Conservation (phyloP, 2,797 vertebrate species). For the Oophaga sylvatica region DNA sequence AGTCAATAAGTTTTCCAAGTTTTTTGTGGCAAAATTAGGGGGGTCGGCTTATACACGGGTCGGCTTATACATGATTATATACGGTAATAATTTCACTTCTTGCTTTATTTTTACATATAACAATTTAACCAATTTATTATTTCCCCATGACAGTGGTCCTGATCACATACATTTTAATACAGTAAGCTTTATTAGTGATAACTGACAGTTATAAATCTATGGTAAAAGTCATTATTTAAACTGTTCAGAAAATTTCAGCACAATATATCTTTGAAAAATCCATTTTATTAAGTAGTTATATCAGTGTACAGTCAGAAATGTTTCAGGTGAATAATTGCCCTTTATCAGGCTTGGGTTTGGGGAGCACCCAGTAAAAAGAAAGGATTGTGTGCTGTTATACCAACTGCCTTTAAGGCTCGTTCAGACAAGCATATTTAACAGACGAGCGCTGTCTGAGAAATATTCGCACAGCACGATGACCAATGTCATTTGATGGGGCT, state of each 20-base stretch:
- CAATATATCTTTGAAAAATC: background rate
- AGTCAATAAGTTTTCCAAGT: too few relatives aligned
- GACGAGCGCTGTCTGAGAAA: too few relatives aligned
- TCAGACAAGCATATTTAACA: too few relatives aligned
- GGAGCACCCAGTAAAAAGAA: background rate
- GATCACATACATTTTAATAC: background rate
- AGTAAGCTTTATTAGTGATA: background rate
- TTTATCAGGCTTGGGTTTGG: background rate
- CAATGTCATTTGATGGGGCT: too few relatives aligned
- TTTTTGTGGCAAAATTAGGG: too few relatives aligned
- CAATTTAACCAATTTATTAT: background rate
- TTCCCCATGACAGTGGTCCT: background rate
- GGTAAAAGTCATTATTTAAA: background rate
- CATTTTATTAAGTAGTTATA: background rate
- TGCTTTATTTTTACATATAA: background rate
- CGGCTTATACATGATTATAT: too few relatives aligned
- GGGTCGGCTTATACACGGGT: too few relatives aligned
- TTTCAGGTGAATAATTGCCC: background rate
- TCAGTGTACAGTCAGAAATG: background rate
- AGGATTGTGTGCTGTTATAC: background rate
- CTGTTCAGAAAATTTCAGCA: background rate
- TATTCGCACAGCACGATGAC: too few relatives aligned
- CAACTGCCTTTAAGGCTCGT: too few relatives aligned
- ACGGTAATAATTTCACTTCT: background rate
- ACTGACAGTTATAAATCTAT: background rate